A percentile compares a stretch with the other conserved stretches of the same genome.
Conservation (phyloP, 1,140 invertebrate species). For the Micrasema longulum region DNA sequence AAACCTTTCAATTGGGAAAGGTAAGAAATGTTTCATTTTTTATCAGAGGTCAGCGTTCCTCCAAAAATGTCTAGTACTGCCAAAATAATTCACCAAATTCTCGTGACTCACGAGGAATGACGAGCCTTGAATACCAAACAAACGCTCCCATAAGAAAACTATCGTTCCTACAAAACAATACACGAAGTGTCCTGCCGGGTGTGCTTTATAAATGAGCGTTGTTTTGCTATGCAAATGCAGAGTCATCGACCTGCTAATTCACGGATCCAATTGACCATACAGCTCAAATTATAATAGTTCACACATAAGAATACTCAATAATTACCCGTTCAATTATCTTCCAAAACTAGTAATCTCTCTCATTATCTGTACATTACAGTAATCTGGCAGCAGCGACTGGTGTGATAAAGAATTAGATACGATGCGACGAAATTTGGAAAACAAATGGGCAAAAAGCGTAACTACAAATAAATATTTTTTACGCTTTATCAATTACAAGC, state of each 20-base stretch:
- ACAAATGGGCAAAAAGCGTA: too few species aligned
- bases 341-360: too few species aligned
- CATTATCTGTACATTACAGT: too few species aligned
- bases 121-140: conserved; percentile 30
- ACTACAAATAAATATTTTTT: too few species aligned
- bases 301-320: too few species aligned
- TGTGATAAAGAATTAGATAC: too few species aligned
- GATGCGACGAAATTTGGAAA: too few species aligned
- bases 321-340: too few species aligned
- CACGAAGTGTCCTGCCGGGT: conserved; percentile 21
- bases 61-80: conserved; percentile 31
- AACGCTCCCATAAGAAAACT: conserved; percentile 17
- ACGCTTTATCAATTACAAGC: too few species aligned
- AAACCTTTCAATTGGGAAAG: too few species aligned
- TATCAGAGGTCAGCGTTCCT: conserved; percentile 31
- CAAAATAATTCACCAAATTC: conserved; percentile 38
- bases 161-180: conserved; percentile 5
- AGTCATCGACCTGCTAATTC: conserved; percentile 21
- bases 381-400: too few species aligned
- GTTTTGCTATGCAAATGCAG: not conserved
- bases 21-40: not conserved
- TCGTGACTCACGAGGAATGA: conserved; percentile 28
- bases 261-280: not conserved
- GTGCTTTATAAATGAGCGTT: not conserved
- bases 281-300: not conserved